Evolutionary conservation across 2,888 invertebrate genomes (phyloP), one percentile per base, ranked within the genome.

Genomic region (Gastrophysa polygoni): DNA sequence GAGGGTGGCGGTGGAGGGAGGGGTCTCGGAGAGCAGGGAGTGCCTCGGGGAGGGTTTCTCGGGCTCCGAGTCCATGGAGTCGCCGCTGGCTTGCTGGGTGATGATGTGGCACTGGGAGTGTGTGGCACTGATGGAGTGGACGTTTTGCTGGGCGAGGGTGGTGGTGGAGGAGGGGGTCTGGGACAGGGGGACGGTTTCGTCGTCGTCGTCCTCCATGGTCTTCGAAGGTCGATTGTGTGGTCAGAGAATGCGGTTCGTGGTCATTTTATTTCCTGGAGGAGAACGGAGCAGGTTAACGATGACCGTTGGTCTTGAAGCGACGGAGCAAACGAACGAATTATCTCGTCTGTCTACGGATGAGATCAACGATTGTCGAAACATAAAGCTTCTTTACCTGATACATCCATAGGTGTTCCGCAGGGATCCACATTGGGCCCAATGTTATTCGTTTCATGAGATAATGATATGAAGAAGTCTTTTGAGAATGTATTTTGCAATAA

Each of bases 31-130:
- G n/a, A n/a, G n/a, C n/a, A n/a, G n/a, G 57, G 78, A 80, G 56
- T 79, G 60, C 52, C 75, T 75, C 10, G 78, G 80, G 21, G 80
- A 79, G 1, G 69, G 73, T 54, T 78, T 80, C 55, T 85, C 86
- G 6, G 70, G 68, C 61, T 85, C 85, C 38, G 82, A 81, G 71
- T 87, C 87, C 44, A 85, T 80, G 4, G 87, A 87, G 69, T 87
- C 87, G 11, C 86, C 86, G 58, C 87, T 87, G 2, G 83, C 85
- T 73, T 82, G 82, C 63, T 82, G 82, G 8, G 82, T 82, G 11
- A 83, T 77, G 50, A 83, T 82, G 68, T 82, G 82, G 70, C 82
- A 82, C 72, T 80, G 80, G 8, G 81, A 80, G 57, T n/a, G n/a
- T n/a, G n/a, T n/a, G n/a, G n/a, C n/a, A n/a, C 73, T 67, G 5